Conservation (phyloP, 2,888 invertebrate species). For the Rhamnusium bicolor region DNA sequence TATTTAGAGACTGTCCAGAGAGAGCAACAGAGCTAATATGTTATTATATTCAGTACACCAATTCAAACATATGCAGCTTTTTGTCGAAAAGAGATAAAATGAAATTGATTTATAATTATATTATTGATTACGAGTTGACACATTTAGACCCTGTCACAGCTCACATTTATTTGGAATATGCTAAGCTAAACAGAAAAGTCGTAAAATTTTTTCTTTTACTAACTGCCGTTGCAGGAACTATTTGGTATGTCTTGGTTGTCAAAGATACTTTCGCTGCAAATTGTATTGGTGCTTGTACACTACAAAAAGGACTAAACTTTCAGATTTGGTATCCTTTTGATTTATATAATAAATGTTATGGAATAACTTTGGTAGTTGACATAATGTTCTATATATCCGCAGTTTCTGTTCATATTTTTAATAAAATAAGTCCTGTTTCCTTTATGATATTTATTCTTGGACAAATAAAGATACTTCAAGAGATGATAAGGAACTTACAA, state of each 20-base stretch:
- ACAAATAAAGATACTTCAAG: conserved; percentile 39
- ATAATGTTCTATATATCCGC: conserved; percentile 14
- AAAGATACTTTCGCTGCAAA: conserved; percentile 12
- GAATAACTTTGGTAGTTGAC: conserved; percentile 24
- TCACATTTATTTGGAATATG: conserved; percentile 29
- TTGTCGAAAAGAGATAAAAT: conserved; percentile 31
- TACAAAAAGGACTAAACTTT: conserved; percentile 20
- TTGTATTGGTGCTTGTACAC: conserved; percentile 14
- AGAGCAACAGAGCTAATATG: conserved; percentile 21
- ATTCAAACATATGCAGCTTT: conserved; percentile 33
- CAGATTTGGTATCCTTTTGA: conserved; percentile 43
- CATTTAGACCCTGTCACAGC: neutral
- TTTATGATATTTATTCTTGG: conserved; percentile 39
- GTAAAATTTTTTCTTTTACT: conserved; percentile 24
- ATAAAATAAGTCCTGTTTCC: conserved; percentile 30
- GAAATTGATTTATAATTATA: conserved; percentile 32
- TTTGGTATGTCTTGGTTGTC: conserved; percentile 34
- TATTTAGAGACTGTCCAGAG: conserved; percentile 31
- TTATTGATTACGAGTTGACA: conserved; percentile 29
- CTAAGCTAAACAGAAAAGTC: conserved; percentile 27
- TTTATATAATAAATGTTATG: conserved; percentile 34
- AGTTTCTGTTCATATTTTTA: conserved; percentile 24
- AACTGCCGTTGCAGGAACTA: conserved; percentile 13
- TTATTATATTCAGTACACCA: conserved; percentile 39
- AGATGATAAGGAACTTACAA: conserved; percentile 32